Conservation (phyloP, 2,888 invertebrate species). For the Globia sparganii region DNA sequence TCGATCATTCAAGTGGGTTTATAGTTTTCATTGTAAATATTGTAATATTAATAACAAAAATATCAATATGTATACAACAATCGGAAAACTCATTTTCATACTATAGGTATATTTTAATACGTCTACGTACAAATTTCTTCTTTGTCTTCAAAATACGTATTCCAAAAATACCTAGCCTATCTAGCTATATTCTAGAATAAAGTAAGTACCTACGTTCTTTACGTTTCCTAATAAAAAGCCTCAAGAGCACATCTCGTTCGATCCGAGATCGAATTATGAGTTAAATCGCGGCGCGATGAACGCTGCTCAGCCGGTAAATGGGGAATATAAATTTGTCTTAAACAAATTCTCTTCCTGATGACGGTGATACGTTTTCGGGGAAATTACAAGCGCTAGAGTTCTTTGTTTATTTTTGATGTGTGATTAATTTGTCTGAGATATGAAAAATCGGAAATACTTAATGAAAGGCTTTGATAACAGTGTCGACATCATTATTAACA, state of each 20-base stretch:
- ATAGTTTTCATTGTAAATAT: background rate
- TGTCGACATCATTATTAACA: constrained; percentile 21
- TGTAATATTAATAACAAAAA: background rate
- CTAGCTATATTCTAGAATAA: background rate
- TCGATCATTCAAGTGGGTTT: background rate
- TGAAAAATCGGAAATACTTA: constrained; percentile 7
- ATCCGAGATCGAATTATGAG: constrained; percentile 76
- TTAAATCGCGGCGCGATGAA: constrained; percentile 72
- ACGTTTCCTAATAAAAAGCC: constrained; percentile 62
- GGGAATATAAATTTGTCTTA: constrained; percentile 81
- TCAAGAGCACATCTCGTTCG: constrained; percentile 65
- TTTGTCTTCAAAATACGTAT: background rate
- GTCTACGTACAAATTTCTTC: background rate
- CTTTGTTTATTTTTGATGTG: constrained; percentile 63
- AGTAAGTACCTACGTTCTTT: background rate
- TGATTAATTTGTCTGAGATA: constrained; percentile 22
- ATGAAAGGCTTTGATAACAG: constrained; percentile 11
- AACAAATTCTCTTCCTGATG: constrained; percentile 78
- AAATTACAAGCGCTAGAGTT: constrained; percentile 74
- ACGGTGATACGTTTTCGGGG: constrained; percentile 74
- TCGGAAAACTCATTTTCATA: background rate
- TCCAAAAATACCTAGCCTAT: background rate
- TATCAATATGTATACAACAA: background rate
- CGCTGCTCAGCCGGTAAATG: constrained; percentile 79
- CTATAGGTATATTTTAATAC: background rate